phyloP scores from a whole-genome alignment of 2,888 invertebrate species.

The Elysia crispata region DNA sequence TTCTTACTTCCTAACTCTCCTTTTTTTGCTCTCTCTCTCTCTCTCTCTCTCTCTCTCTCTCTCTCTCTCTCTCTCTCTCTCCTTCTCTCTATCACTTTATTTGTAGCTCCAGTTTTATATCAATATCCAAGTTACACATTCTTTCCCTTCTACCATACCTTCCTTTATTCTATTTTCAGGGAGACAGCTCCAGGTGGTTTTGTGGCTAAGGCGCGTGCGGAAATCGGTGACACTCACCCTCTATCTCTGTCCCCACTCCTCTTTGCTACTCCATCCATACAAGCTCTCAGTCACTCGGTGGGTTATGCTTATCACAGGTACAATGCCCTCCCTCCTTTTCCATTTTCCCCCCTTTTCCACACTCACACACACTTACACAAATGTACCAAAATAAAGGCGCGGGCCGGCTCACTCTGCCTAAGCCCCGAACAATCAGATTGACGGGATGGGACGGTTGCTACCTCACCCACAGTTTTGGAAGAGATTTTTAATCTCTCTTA shows the following conservation, averaged over 20 bases:
- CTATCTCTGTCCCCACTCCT: too few species aligned
- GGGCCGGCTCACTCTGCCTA: too few species aligned
- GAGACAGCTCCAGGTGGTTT: background rate
- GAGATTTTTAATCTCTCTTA: too few species aligned
- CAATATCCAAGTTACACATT: background rate
- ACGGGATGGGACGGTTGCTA: too few species aligned
- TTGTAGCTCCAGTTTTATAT: background rate
- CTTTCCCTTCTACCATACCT: background rate
- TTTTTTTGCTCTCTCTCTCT: constrained; percentile 18
- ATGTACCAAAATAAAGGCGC: too few species aligned
- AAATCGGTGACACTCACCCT: background rate
- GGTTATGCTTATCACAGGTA: background rate
- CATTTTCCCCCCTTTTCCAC: too few species aligned
- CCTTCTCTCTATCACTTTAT: background rate
- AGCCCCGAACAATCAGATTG: too few species aligned
- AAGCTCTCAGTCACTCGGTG: background rate
- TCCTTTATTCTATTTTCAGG: background rate
- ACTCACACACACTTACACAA: too few species aligned
- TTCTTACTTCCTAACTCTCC: constrained; percentile 13
- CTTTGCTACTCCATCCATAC: background rate
- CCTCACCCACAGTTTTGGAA: too few species aligned
- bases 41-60: constrained; percentile 38
- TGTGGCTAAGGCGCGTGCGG: background rate
- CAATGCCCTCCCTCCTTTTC: too few species aligned
- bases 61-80: constrained; percentile 19